Percentiles rank a stretch among this genome's conserved stretches.
phyloP scores from a whole-genome alignment of 2,113 vertebrate genomes.

The Rhinichthys klamathensis region DNA sequence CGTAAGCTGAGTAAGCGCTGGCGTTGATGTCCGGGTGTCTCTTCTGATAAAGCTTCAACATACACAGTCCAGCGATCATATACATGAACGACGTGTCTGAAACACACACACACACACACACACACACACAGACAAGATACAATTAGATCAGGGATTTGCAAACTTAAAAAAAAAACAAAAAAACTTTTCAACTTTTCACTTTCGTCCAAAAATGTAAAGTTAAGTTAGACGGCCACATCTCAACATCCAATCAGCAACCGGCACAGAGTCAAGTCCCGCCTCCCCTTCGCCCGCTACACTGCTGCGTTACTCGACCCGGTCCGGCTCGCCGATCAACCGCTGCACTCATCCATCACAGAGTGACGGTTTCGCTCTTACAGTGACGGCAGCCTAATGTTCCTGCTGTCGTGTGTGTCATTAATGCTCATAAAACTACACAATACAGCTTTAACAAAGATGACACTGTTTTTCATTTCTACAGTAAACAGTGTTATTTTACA shows the following conservation, averaged over 20 bases:
- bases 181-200: no score
- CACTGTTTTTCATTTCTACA: no score
- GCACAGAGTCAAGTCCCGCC: not conserved
- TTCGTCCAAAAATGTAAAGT: not conserved
- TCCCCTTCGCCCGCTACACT: no score
- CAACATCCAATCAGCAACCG: not conserved
- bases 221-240: not conserved
- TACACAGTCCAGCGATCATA: constrained; percentile 97
- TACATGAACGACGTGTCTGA: constrained; percentile 98
- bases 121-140: not conserved
- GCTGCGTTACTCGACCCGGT: no score
- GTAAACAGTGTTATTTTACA: no score
- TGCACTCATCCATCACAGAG: no score
- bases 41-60: constrained; percentile 98
- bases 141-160: not conserved
- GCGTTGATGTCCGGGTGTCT: constrained; percentile 97
- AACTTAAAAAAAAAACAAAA: not conserved
- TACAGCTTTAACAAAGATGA: no score
- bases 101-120: constrained; percentile 65
- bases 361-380: no score
- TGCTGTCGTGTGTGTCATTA: no score
- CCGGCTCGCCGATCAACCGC: no score
- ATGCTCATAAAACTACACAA: no score
- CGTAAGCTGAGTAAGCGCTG: constrained; percentile 95
- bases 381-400: no score